Percentiles rank a stretch among this genome's conserved stretches.
Conservation (phyloP, 2,888 invertebrate genomes). For the Drosophila recens region DNA sequence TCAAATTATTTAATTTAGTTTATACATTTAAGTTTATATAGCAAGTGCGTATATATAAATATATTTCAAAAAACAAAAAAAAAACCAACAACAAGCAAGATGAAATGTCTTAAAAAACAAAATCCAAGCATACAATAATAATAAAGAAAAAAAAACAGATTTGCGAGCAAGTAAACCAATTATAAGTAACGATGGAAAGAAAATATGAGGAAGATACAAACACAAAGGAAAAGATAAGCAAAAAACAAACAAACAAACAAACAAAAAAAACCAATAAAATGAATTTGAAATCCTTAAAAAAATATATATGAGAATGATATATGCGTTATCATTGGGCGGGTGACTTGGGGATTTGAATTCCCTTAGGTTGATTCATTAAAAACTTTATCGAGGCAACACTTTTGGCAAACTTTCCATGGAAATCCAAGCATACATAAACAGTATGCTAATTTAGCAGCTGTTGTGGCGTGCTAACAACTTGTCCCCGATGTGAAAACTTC, state of each 20-base stretch:
- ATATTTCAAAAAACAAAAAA: slow-evolving; percentile 57
- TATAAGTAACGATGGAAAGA: slow-evolving; percentile 58
- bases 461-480: slow-evolving; percentile 31
- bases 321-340: slow-evolving; percentile 32
- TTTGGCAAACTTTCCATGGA: slow-evolving; percentile 5
- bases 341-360: not conserved
- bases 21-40: slow-evolving; percentile 82
- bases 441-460: slow-evolving; percentile 23
- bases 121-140: slow-evolving; percentile 65
- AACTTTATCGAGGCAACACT: not conserved
- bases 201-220: slow-evolving; percentile 52
- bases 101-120: slow-evolving; percentile 59
- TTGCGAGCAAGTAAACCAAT: slow-evolving; percentile 64
- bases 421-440: slow-evolving; percentile 1
- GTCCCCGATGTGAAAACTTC: slow-evolving; percentile 35
- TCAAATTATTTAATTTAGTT: slow-evolving; percentile 80
- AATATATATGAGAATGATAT: slow-evolving; percentile 62
- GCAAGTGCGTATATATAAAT: slow-evolving; percentile 66
- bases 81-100: slow-evolving; percentile 55
- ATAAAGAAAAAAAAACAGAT: slow-evolving; percentile 39
- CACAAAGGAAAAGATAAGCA: slow-evolving; percentile 60
- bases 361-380: not conserved
- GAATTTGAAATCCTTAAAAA: slow-evolving; percentile 82
- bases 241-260: slow-evolving; percentile 63
- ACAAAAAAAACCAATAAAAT: slow-evolving; percentile 78